Base-by-base conservation (phyloP, 2,797 vertebrate species). In the Mus caroli region DNA sequence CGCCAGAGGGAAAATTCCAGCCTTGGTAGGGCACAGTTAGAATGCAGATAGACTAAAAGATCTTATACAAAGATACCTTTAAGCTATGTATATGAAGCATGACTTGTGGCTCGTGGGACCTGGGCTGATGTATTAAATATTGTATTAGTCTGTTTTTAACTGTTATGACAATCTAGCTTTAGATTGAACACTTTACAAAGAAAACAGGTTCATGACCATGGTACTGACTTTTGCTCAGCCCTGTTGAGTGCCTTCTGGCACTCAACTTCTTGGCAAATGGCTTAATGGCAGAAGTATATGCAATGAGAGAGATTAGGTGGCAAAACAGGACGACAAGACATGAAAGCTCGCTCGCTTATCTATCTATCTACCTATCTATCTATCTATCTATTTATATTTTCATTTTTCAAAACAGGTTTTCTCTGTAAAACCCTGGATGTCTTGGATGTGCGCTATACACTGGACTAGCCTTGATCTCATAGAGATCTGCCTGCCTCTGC, bases 71-170 rank as follows among this genome's bases (percentile, higher is more conserved):
- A 76, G 80, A 43, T 73, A 78, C 28, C 56, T 88, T 64, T 19
- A 64, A 37, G 43, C 1, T n/a, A 34, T 76, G 19, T 60, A 9
- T 34, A 69, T 90, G 71, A 34, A 24, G 46, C 43, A 80, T 17
- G 37, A 11, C 40, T 50, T 94, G 15, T 82, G 79, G 60, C 75
- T 3, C 20, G 20, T 34, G 20, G 78, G 24, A 2, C 54, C 52
- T 73, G 20, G 73, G 20, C 90, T 95, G 94, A 94, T 50, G 75
- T 50, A 82, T 19, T 82, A 95, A 90, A 83, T 37, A 82, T 19
- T 82, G 8, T 64, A 43, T 93, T 82, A 82, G 19, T 40, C 67
- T 37, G n/a, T 52, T 80, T 88, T 40, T n/a, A 60, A 69, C 22
- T 50, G 26, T 54, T 82, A 14, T 75, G 58, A 73, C 77, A 40